Percentiles rank a stretch among this genome's conserved stretches.
phyloP scores from a whole-genome alignment of 2,888 invertebrate genomes.

The Biston betularia region DNA sequence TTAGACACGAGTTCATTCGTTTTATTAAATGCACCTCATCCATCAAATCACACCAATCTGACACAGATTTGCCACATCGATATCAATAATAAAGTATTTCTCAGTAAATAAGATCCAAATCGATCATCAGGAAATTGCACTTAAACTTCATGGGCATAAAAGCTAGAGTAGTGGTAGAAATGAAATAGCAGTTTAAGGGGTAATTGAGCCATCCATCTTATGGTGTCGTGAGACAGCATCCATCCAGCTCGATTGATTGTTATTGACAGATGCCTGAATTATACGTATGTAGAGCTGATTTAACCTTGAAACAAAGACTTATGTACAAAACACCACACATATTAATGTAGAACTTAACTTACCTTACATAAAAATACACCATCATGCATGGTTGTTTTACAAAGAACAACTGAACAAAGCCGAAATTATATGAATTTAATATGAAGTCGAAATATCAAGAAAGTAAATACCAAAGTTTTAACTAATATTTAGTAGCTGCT shows the following conservation, averaged over 20 bases:
- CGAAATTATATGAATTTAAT: no score
- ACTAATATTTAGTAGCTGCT: no score
- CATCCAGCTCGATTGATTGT: conserved; percentile 51
- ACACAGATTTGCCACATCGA: conserved; percentile 53
- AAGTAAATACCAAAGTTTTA: no score
- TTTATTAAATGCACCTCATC: conserved; percentile 38
- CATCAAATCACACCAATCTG: conserved; percentile 50
- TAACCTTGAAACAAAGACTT: neutral
- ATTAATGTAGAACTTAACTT: no score
- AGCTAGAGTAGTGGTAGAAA: conserved; percentile 35
- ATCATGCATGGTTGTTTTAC: no score
- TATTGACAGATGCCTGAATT: conserved; percentile 44
- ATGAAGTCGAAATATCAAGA: no score
- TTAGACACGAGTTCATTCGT: conserved; percentile 13
- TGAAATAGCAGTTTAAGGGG: conserved; percentile 48
- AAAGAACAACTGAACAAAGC: no score
- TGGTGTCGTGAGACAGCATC: conserved; percentile 52
- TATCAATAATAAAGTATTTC: conserved; percentile 57
- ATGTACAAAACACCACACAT: neutral
- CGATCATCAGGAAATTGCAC: conserved; percentile 35
- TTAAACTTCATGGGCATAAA: conserved; percentile 38
- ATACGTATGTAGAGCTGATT: conserved; percentile 7
- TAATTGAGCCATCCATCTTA: conserved; percentile 67
- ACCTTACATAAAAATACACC: no score
- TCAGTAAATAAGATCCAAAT: conserved; percentile 43